Base-by-base conservation (phyloP, 2,888 invertebrate species). In the Aethes cnicana region DNA sequence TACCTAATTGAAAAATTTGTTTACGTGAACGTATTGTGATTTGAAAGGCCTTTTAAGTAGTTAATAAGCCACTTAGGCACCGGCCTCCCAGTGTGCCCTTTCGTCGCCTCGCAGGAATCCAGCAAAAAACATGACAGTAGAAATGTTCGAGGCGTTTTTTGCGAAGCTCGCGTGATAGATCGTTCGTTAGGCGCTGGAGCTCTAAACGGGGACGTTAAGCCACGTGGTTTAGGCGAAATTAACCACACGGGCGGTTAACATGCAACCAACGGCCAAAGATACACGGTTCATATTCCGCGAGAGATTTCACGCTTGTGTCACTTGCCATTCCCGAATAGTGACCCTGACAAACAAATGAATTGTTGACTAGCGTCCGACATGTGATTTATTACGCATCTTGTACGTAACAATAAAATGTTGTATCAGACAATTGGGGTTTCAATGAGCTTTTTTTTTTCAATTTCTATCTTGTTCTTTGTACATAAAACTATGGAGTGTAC, bases 271-370 rank as follows among this genome's bases (percentile, higher is more conserved):
- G n/a, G n/a, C n/a, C n/a, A n/a, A n/a, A n/a, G n/a, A n/a, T n/a
- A n/a, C n/a, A n/a, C n/a, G n/a, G n/a, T n/a, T n/a, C n/a, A n/a
- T n/a, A n/a, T n/a, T n/a, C n/a, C n/a, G n/a, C n/a, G n/a, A n/a
- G n/a, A n/a, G n/a, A n/a, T n/a, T n/a, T n/a, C n/a, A n/a, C n/a
- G n/a, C n/a, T n/a, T n/a, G n/a, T n/a, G n/a, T n/a, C n/a, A n/a
- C n/a, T n/a, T n/a, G n/a, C n/a, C n/a, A n/a, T n/a, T n/a, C n/a
- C n/a, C n/a, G n/a, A n/a, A n/a, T n/a, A n/a, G n/a, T 77, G 75
- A 77, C 67, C 74, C 79, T 76, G 78, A 77, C 80, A 83, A 81
- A 84, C 79, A 79, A 74, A 75, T 67, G 64, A 61, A 78, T 82
- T 82, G 78, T 81, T 77, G 77, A 71, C 70, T 75, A 75, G 72